Percentiles rank a stretch among this genome's conserved stretches.
These are phyloP conservation scores for Syngnathoides biaculeatus DNA, from an alignment of 2,113 vertebrate species.

Conservation along the genomic window DNA sequence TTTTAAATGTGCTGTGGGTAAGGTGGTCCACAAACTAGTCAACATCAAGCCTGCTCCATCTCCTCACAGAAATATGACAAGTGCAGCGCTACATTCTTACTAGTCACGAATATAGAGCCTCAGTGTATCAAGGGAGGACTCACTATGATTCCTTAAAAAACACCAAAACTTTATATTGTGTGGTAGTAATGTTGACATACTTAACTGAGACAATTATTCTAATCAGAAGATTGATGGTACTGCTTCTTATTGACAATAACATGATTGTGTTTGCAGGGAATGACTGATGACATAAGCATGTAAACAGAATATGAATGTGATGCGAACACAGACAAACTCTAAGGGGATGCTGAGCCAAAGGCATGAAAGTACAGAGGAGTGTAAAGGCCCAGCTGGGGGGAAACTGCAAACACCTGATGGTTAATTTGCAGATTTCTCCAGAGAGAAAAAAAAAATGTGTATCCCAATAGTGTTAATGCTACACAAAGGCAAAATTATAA, in stretches of 20 bases:
- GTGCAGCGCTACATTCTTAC: no score
- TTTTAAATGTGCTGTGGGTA: no score
- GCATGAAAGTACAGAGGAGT: conserved; percentile 38
- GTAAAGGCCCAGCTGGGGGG: conserved; percentile 37
- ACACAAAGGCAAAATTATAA: no score
- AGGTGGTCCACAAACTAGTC: no score
- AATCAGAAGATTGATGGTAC: conserved; percentile 13
- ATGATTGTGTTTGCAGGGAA: conserved; percentile 22
- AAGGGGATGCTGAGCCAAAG: conserved; percentile 39
- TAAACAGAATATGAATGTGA: conserved; percentile 39
- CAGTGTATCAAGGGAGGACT: no score
- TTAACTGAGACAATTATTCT: neutral
- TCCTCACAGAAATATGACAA: no score
- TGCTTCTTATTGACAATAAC: conserved; percentile 19
- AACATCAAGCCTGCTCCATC: no score
- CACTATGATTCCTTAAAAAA: neutral
- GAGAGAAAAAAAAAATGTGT: no score
- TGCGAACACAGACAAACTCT: conserved; percentile 30
- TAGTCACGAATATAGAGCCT: no score
- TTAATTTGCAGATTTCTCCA: conserved; percentile 51
- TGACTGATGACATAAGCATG: conserved; percentile 6
- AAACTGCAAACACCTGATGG: conserved; percentile 38
- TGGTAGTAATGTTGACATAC: conserved; percentile 2
- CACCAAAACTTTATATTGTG: neutral
- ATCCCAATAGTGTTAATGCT: no score